These are phyloP conservation scores for Sesamia nonagrioides DNA, from an alignment of 1,140 invertebrate genomes.

Conservation along the genomic window DNA sequence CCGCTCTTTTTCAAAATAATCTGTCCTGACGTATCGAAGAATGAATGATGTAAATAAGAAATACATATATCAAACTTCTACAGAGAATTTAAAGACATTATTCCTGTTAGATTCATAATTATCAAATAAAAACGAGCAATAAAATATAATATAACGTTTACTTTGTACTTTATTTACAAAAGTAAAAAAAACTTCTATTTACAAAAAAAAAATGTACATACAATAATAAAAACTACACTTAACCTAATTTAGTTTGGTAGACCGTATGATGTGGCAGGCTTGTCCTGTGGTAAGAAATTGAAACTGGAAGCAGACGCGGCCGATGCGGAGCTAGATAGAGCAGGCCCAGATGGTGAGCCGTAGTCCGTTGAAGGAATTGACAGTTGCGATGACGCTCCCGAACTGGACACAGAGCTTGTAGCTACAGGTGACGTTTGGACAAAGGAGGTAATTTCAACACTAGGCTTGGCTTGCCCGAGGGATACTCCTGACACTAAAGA, in stretches of 20 bases:
- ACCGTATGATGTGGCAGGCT: conserved; percentile 61
- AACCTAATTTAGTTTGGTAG: conserved; percentile 56
- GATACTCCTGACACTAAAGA: conserved; percentile 79
- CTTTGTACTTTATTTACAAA: conserved; percentile 67
- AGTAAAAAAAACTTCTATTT: conserved; percentile 56
- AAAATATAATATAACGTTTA: conserved; percentile 38
- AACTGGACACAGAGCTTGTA: conserved; percentile 32
- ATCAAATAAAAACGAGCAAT: background rate
- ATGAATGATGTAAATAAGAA: background rate
- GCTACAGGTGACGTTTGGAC: conserved; percentile 67
- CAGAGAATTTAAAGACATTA: background rate
- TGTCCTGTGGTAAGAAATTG: conserved; percentile 60
- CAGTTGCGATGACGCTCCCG: conserved; percentile 44
- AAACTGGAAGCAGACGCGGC: conserved; percentile 39
- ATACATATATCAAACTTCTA: background rate
- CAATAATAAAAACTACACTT: no score
- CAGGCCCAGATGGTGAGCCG: conserved; percentile 8
- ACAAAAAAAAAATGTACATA: no score
- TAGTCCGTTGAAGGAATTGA: conserved; percentile 55
- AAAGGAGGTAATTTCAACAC: conserved; percentile 79
- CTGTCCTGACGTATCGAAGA: conserved; percentile 54
- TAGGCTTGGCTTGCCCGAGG: conserved; percentile 75
- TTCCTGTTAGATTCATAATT: background rate
- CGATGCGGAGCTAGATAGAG: conserved; percentile 35
- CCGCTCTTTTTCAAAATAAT: conserved; percentile 69